These are phyloP conservation scores for Pseudolaguvia tuberculata DNA, from an alignment of 2,113 vertebrate species.

Conservation along the genomic window DNA sequence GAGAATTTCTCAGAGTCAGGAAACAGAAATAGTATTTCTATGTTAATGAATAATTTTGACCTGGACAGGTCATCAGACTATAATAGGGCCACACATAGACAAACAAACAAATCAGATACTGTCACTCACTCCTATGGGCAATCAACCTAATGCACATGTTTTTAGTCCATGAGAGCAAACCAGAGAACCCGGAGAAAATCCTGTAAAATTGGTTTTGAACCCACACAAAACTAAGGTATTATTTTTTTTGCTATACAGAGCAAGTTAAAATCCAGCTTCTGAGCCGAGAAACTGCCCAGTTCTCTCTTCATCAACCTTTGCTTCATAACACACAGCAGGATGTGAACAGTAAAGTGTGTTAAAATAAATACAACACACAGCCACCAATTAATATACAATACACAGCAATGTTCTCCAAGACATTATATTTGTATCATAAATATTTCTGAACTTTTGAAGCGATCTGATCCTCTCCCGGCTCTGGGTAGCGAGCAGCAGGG, in stretches of 20 bases:
- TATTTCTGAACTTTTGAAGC: no score
- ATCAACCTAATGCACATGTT: no score
- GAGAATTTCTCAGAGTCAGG: constrained; percentile 17
- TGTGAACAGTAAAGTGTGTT: not conserved
- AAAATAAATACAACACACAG: not conserved
- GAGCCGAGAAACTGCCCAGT: no score
- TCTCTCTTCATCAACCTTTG: not conserved
- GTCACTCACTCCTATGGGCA: no score
- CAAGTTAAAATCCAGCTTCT: constrained; percentile 18
- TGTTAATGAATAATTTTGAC: constrained; percentile 51
- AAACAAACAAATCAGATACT: no score
- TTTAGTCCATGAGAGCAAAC: no score
- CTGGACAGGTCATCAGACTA: no score
- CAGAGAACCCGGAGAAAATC: no score
- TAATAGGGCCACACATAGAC: no score
- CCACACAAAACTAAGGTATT: constrained; percentile 30
- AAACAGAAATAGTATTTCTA: constrained; percentile 32
- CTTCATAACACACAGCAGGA: not conserved
- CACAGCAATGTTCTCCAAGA: not conserved
- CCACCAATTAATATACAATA: not conserved
- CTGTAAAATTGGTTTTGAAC: constrained; percentile 31
- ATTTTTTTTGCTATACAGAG: constrained; percentile 6
- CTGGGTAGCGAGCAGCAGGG: not conserved
- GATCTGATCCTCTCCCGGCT: no score
- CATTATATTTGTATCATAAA: no score